A percentile compares a stretch with the other conserved stretches of the same genome.
Conservation (phyloP, 2,888 invertebrate genomes). For the Imbricaverruca yamaguchii region DNA sequence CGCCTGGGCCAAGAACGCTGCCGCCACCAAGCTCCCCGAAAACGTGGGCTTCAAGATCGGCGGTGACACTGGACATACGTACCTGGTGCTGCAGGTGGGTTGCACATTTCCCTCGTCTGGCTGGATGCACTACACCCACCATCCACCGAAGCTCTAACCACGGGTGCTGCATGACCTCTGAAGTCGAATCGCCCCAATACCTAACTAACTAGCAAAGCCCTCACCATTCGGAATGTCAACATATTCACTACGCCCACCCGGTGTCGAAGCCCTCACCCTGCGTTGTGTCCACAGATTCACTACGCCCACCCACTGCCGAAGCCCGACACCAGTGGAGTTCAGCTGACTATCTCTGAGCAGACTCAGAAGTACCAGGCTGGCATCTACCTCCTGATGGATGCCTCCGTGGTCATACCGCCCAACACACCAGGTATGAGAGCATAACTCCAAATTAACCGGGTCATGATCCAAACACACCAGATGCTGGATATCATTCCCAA, state of each 20-base stretch:
- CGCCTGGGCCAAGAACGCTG: slow-evolving; percentile 55
- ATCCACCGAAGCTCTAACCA: too few species aligned
- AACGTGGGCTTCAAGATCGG: slow-evolving; percentile 51
- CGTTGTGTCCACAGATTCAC: slow-evolving; percentile 37
- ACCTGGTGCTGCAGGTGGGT: slow-evolving; percentile 48
- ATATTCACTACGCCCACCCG: slow-evolving; percentile 27
- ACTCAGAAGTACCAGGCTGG: slow-evolving; percentile 40
- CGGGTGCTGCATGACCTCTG: too few species aligned
- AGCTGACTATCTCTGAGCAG: slow-evolving; percentile 30
- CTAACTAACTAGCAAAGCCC: too few species aligned
- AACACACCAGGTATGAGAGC: slow-evolving; percentile 35
- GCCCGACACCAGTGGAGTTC: slow-evolving; percentile 31
- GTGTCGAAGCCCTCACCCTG: slow-evolving; percentile 32
- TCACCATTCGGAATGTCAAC: too few species aligned
- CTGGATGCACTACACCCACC: too few species aligned
- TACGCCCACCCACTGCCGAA: slow-evolving; percentile 43
- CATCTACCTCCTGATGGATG: slow-evolving; percentile 41
- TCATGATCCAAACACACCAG: too few species aligned
- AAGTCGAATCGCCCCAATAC: too few species aligned
- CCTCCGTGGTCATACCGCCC: slow-evolving; percentile 40
- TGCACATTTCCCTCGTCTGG: too few species aligned
- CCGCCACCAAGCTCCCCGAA: slow-evolving; percentile 46
- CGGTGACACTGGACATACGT: slow-evolving; percentile 44
- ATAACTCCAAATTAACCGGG: too few species aligned
- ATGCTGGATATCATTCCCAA: too few species aligned